A percentile compares a stretch with the other conserved stretches of the same genome.
Conservation (phyloP, 2,888 invertebrate genomes). For the Tetropium fuscum region DNA sequence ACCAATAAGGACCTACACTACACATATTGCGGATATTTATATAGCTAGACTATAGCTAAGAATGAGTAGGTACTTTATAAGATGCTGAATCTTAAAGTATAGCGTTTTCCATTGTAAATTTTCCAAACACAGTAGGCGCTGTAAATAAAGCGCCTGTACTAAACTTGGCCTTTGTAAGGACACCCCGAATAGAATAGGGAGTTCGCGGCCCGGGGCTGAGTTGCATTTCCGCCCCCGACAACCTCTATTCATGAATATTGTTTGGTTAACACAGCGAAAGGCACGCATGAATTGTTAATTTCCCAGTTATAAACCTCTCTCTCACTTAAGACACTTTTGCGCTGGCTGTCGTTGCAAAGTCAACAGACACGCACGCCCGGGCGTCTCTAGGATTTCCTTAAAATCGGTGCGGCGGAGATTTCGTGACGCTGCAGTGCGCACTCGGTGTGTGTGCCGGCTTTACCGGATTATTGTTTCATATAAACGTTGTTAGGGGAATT, state of each 20-base stretch:
- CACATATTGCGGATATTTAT: too few species aligned
- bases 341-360: constrained; percentile 17
- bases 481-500: constrained; percentile 22
- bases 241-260: constrained; percentile 8
- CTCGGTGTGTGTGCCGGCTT: constrained; percentile 9
- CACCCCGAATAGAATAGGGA: background rate
- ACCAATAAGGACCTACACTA: too few species aligned
- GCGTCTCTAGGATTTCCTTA: background rate
- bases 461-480: constrained; percentile 22
- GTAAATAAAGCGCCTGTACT: background rate
- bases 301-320: constrained; percentile 10
- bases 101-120: too few species aligned
- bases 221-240: constrained; percentile 13
- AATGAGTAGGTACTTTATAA: too few species aligned
- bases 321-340: constrained; percentile 18
- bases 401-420: background rate
- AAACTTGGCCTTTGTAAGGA: background rate
- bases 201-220: constrained; percentile 8
- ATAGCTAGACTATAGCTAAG: too few species aligned
- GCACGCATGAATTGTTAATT: constrained; percentile 23
- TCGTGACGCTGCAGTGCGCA: constrained; percentile 12
- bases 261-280: constrained; percentile 13
- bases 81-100: too few species aligned
- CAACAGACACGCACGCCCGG: constrained; percentile 12
- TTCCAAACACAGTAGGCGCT: too few species aligned